Evolutionary conservation across 2,113 vertebrate species (phyloP), one percentile per base, ranked within the genome.

Genomic region (Scomber colias): DNA sequence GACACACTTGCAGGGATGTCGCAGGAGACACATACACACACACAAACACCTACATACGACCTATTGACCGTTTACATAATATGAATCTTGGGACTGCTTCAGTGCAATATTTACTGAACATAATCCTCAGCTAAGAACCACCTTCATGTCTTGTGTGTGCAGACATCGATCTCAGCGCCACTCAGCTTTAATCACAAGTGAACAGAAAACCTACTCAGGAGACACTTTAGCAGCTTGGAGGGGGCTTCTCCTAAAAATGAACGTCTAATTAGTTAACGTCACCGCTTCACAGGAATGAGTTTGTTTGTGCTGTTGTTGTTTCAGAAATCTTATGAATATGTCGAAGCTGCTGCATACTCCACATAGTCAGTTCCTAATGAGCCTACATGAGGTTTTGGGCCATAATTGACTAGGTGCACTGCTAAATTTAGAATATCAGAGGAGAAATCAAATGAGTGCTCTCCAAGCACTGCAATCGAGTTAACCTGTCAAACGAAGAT

Each of bases 221-320:
- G 64, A 74, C 62, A 48, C 59, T 69, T 69, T 4, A 46, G 61
- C 54, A 19, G 57, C 48, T 67, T 35, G 16, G 3, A 46, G 15
- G 62, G 24, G 44, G 24, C 35, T 54, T 59, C 64, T 65, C 71
- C 21, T 40, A 68, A 82, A 77, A 83, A 70, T 24, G 30, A 78
- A 45, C 45, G 11, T 44, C 71, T 79, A 74, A 83, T 86, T 81
- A 69, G 71, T 75, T 61, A 57, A 74, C 51, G 68, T 71, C 8
- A 1, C 11, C 11, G 27, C 60, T 45, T 82, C 17, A 21, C 17
- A 78, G 45, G 30, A 67, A 55, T 5, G 3, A 8, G 60, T 70
- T 53, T 71, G 49, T 64, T 65, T 30, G 48, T 70, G 31, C 13
- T 31, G 82, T n/a, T 54, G 30, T 48, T 71, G 55, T 69, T 82